These are phyloP conservation scores for Dynastes hyllus DNA, from an alignment of 2,888 invertebrate genomes.

Conservation along the genomic window DNA sequence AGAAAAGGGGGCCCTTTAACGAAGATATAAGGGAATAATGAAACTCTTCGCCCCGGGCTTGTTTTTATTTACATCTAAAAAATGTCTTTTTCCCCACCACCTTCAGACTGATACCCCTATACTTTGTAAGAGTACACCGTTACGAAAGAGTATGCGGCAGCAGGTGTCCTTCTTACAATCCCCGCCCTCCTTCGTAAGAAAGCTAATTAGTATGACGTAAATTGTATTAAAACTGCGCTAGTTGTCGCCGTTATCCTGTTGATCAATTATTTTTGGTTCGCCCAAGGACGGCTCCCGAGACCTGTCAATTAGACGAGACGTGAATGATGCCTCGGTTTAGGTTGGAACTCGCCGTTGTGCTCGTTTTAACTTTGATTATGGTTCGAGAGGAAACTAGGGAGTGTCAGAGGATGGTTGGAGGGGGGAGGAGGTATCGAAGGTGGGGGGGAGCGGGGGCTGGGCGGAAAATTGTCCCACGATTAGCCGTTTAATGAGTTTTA, in stretches of 20 bases:
- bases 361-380: constrained; percentile 24
- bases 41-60: constrained; percentile 56
- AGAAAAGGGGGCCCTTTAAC: constrained; percentile 58
- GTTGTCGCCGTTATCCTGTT: constrained; percentile 53
- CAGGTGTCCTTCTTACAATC: background rate
- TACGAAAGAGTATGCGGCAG: background rate
- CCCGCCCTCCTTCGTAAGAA: background rate
- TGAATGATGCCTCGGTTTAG: background rate
- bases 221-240: constrained; percentile 67
- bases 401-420: background rate
- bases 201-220: constrained; percentile 69
- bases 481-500: constrained; percentile 32
- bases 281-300: constrained; percentile 35
- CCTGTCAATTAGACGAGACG: constrained; percentile 24
- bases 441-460: background rate
- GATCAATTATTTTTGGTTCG: constrained; percentile 67
- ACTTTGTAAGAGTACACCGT: background rate
- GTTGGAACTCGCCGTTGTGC: background rate
- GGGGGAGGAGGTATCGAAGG: background rate
- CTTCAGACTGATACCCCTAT: background rate
- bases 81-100: background rate
- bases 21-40: constrained; percentile 61
- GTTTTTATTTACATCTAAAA: constrained; percentile 35
- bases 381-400: background rate
- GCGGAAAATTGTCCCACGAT: constrained; percentile 15